Percentiles rank a stretch among this genome's conserved stretches.
Conservation (phyloP, 2,888 invertebrate species). For the Cheilosia pagana region DNA sequence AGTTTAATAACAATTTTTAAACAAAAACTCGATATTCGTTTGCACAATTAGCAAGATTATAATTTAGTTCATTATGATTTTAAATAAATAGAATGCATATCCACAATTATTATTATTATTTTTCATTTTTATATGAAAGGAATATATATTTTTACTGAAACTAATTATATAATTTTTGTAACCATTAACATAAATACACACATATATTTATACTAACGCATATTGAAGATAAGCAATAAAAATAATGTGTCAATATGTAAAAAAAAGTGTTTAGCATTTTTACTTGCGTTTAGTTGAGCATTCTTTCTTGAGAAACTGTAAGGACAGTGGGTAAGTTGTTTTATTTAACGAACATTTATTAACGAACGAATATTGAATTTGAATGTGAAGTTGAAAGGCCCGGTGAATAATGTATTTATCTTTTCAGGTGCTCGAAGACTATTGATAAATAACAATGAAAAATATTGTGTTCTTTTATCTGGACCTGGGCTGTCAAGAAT, state of each 20-base stretch:
- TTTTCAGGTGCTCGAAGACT: not conserved
- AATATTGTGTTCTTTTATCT: too few relatives aligned
- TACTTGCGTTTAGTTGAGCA: conserved; percentile 1
- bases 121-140: conserved; percentile 25
- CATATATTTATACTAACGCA: conserved; percentile 64
- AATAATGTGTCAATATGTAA: conserved; percentile 66
- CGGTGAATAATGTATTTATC: not conserved
- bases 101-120: conserved; percentile 48
- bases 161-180: conserved; percentile 46
- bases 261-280: conserved; percentile 11
- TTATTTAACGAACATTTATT: too few relatives aligned
- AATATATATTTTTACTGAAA: conserved; percentile 36
- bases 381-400: not conserved
- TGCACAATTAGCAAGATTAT: conserved; percentile 35
- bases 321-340: not conserved
- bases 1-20: conserved; percentile 2
- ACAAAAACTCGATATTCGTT: conserved; percentile 18
- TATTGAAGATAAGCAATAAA: conserved; percentile 72
- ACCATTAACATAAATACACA: conserved; percentile 56
- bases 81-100: conserved; percentile 57
- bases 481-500: too few relatives aligned
- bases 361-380: not conserved
- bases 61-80: conserved; percentile 11
- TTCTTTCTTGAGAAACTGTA: not conserved
- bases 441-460: too few relatives aligned